These are phyloP conservation scores for Araneus ventricosus DNA, from an alignment of 1,140 invertebrate genomes.

Conservation along the genomic window DNA sequence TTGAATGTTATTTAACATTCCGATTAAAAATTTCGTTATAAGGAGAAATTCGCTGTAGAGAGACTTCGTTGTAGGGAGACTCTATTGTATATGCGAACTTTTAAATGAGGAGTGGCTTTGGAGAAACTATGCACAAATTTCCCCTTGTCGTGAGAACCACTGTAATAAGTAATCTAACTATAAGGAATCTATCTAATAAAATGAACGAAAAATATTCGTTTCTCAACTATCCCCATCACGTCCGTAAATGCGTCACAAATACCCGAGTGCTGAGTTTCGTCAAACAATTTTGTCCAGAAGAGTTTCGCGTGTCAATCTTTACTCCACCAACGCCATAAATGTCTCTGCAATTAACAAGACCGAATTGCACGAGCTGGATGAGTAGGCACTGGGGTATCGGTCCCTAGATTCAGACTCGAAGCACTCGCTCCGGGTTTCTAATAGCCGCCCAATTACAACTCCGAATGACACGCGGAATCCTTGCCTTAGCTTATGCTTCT, in stretches of 20 bases:
- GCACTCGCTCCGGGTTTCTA: slow-evolving; percentile 62
- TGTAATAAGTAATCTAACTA: no score
- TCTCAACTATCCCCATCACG: background rate
- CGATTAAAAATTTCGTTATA: no score
- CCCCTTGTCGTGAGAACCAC: no score
- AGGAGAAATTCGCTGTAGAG: no score
- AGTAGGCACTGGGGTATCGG: slow-evolving; percentile 55
- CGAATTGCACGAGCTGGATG: slow-evolving; percentile 20
- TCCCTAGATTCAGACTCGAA: slow-evolving; percentile 8
- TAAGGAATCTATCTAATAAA: no score
- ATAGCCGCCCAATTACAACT: slow-evolving; percentile 61
- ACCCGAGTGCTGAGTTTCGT: background rate
- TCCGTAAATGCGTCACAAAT: background rate
- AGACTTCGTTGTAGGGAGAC: no score
- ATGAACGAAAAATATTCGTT: background rate
- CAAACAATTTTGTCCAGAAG: background rate
- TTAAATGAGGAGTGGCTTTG: no score
- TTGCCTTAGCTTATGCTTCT: background rate
- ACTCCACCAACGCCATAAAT: slow-evolving; percentile 50
- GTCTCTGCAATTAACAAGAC: slow-evolving; percentile 54
- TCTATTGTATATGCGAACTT: no score
- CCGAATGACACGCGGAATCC: slow-evolving; percentile 4
- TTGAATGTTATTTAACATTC: no score
- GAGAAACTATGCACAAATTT: no score
- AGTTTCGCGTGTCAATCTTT: background rate